Evolutionary conservation across 2,888 invertebrate species (phyloP).

Genomic region (Stomorhina lunata): DNA sequence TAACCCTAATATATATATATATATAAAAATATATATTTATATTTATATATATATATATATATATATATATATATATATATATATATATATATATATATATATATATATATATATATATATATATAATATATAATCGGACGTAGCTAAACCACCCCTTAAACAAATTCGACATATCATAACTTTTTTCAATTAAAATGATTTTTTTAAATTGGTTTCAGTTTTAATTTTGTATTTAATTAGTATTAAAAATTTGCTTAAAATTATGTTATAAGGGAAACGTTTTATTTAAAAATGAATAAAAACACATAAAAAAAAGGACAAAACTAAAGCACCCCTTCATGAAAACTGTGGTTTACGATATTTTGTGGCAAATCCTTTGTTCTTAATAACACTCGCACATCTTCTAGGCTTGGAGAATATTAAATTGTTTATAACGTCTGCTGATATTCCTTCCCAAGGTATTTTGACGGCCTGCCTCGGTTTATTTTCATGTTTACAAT

Average conservation of each 20-base stretch:
- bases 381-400: too few relatives aligned
- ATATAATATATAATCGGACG: too few relatives aligned
- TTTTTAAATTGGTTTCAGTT: not conserved
- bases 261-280: too few relatives aligned
- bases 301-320: not conserved
- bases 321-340: not conserved
- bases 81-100: too few relatives aligned
- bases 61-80: too few relatives aligned
- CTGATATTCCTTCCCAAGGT: not conserved
- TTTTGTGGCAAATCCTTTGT: not conserved
- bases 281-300: not conserved
- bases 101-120: too few relatives aligned
- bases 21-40: too few relatives aligned
- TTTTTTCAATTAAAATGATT: not conserved
- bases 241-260: not conserved
- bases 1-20: too few relatives aligned
- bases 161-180: not conserved
- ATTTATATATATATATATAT: too few relatives aligned
- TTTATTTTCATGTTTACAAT: too few relatives aligned
- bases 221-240: not conserved
- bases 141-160: not conserved
- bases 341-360: not conserved
- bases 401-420: not conserved
- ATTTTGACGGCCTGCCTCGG: not conserved
- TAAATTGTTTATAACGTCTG: not conserved